Evolutionary conservation across 2,888 invertebrate species (phyloP).

Genomic region (Teleiodes luculella): DNA sequence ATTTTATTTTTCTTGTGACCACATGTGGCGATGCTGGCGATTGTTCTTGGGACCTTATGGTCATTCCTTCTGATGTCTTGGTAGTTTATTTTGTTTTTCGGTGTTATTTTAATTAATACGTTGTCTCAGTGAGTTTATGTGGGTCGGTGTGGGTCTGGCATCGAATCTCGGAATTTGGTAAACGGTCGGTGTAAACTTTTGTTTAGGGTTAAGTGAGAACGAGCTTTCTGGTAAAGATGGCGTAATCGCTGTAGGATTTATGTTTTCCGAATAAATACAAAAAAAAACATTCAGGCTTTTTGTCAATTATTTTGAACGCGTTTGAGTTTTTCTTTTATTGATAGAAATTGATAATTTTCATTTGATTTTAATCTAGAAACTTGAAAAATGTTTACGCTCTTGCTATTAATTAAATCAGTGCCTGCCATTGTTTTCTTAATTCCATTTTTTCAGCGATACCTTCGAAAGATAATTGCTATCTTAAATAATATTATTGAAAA

Average conservation of each 20-base stretch:
- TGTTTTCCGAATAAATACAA: neutral
- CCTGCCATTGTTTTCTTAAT: no score
- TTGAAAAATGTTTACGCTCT: no score
- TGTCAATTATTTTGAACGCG: neutral
- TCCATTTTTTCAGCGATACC: no score
- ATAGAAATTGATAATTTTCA: no score
- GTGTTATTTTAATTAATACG: constrained; percentile 72
- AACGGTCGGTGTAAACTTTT: constrained; percentile 1
- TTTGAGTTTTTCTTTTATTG: no score
- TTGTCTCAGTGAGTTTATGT: constrained; percentile 46
- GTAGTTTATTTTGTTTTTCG: constrained; percentile 46
- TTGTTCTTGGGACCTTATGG: constrained; percentile 75
- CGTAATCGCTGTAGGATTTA: neutral
- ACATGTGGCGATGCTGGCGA: constrained; percentile 77
- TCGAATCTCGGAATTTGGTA: constrained; percentile 15
- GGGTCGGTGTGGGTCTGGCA: constrained; percentile 24
- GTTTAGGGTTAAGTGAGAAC: neutral
- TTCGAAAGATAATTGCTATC: no score
- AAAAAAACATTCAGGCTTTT: neutral
- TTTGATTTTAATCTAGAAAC: no score
- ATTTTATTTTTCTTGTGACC: constrained; percentile 74
- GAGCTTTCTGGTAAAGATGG: neutral
- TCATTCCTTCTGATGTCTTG: constrained; percentile 55
- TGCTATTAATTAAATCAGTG: no score
- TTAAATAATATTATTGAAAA: no score